Percentiles rank a stretch among this genome's conserved stretches.
These are phyloP conservation scores for Choloepus hoffmanni DNA, from an alignment of 2,113 vertebrate genomes.

Conservation along the genomic window DNA sequence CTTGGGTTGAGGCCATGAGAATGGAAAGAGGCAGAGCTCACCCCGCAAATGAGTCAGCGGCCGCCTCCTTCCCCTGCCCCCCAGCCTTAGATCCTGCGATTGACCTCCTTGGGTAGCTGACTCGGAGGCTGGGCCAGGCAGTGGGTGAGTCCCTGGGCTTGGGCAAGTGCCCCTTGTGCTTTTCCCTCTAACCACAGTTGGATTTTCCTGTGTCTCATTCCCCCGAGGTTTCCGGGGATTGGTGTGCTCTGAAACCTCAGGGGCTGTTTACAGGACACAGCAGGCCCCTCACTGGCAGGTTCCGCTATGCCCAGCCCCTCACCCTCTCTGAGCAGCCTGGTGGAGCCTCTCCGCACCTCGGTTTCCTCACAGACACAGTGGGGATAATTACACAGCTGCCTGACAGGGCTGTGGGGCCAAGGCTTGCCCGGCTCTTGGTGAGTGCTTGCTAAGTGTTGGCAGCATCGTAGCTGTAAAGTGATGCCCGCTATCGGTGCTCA, in stretches of 20 bases:
- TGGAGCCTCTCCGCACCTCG: not conserved
- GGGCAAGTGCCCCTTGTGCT: accelerated
- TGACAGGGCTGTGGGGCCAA: not conserved
- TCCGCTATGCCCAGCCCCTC: accelerated
- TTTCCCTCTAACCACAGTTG: not conserved
- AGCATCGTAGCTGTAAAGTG: not conserved
- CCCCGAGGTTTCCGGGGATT: not conserved
- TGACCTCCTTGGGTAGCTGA: not conserved
- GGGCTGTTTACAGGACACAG: not conserved
- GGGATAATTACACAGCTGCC: not conserved
- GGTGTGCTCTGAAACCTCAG: not conserved
- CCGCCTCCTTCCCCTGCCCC: not conserved
- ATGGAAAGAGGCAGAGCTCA: not conserved
- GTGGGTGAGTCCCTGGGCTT: not conserved
- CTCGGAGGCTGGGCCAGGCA: not conserved
- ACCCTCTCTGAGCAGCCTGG: not conserved
- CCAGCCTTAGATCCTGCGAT: not conserved
- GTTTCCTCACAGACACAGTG: not conserved
- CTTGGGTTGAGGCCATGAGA: not conserved
- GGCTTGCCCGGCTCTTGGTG: accelerated
- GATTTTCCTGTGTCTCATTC: not conserved
- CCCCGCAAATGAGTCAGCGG: not conserved
- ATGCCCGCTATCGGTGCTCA: not conserved
- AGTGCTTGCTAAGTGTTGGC: not conserved
- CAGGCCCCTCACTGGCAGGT: not conserved